Evolutionary conservation across 2,888 invertebrate genomes (phyloP).

Genomic region (Drosophila nr. fundita): DNA sequence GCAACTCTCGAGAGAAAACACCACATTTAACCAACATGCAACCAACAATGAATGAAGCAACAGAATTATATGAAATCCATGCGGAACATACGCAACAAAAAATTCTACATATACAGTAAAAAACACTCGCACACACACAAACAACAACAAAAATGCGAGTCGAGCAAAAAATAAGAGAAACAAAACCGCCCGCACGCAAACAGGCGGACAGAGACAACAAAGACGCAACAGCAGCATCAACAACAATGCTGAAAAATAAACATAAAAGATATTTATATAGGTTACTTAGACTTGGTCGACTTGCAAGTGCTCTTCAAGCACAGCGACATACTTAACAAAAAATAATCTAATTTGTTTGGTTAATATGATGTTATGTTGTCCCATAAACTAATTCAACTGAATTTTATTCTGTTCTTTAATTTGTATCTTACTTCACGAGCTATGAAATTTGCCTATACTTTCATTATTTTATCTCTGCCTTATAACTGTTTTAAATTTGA

Average conservation of each 20-base stretch:
- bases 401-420: not conserved
- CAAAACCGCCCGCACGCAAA: conserved; percentile 60
- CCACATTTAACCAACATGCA: conserved; percentile 63
- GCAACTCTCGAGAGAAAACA: conserved; percentile 42
- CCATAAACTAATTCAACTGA: not conserved
- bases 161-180: conserved; percentile 53
- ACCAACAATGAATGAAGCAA: conserved; percentile 81
- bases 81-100: conserved; percentile 43
- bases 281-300: conserved; percentile 8
- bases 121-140: conserved; percentile 10
- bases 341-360: not conserved
- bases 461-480: not conserved
- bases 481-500: too few relatives aligned
- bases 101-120: conserved; percentile 10
- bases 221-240: conserved; percentile 45
- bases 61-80: conserved; percentile 73
- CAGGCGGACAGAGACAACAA: conserved; percentile 62
- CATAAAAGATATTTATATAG: not conserved
- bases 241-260: conserved; percentile 7
- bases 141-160: conserved; percentile 16
- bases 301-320: not conserved
- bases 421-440: not conserved
- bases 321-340: not conserved
- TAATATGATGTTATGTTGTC: not conserved
- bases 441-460: not conserved